These are phyloP conservation scores for Iguana delicatissima DNA, from an alignment of 2,797 vertebrate species.

Conservation along the genomic window DNA sequence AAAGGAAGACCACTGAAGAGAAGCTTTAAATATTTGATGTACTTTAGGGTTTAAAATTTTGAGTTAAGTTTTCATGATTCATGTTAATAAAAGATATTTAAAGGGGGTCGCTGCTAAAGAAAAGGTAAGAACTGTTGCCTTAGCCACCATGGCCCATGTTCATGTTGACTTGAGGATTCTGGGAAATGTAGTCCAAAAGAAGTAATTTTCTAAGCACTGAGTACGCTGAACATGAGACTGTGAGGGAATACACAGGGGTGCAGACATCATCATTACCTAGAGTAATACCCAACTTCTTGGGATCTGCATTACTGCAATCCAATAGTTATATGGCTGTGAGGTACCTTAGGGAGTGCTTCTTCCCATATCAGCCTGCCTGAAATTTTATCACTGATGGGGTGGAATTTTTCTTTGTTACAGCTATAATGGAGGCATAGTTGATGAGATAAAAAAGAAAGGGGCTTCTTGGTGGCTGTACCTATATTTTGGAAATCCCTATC, in stretches of 20 bases:
- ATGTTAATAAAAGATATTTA: too few relatives aligned
- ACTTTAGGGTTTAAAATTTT: too few relatives aligned
- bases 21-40: too few relatives aligned
- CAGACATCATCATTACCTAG: not conserved
- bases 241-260: not conserved
- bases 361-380: not conserved
- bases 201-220: not conserved
- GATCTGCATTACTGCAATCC: not conserved
- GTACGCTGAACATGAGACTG: not conserved
- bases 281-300: not conserved
- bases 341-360: not conserved
- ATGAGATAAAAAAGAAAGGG: not conserved
- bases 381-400: not conserved
- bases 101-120: too few relatives aligned
- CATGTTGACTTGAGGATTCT: not conserved
- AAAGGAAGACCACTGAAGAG: too few relatives aligned
- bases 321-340: not conserved
- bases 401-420: not conserved
- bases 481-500: too few relatives aligned
- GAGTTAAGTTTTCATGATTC: too few relatives aligned
- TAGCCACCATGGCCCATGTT: not conserved
- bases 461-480: too few relatives aligned
- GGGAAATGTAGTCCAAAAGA: not conserved
- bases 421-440: not conserved
- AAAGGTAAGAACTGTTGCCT: too few relatives aligned